A percentile compares a stretch with the other conserved stretches of the same genome.
Conservation (phyloP, 1,140 invertebrate species). For the Drosophila nigromelanica region DNA sequence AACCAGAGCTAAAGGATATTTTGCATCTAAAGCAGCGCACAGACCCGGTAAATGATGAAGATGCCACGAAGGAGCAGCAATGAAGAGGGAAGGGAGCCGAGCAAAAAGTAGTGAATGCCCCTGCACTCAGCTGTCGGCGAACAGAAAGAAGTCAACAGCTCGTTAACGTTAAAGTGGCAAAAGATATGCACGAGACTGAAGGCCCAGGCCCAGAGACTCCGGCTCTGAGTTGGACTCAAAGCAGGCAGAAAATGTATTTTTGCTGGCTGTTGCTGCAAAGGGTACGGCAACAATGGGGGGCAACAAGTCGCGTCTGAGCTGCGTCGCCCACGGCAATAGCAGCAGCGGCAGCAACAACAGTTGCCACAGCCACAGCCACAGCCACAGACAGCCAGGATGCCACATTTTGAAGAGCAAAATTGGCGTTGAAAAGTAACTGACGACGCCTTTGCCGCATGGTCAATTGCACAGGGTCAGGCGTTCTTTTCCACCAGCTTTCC, state of each 20-base stretch:
- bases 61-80: conserved; percentile 19
- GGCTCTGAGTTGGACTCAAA: conserved; percentile 14
- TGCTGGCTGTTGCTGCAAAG: conserved; percentile 44
- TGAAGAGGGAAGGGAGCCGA: background rate
- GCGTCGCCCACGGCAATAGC: conserved; percentile 72
- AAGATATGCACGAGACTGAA: conserved; percentile 63
- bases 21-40: conserved; percentile 20
- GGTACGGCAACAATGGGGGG: conserved; percentile 75
- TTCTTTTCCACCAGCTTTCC: conserved; percentile 11
- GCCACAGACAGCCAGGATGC: conserved; percentile 26
- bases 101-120: conserved; percentile 19
- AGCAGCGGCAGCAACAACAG: conserved; percentile 35
- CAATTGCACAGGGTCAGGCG: conserved; percentile 71
- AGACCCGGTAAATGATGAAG: conserved; percentile 42
- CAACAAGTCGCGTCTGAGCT: conserved; percentile 81
- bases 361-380: background rate
- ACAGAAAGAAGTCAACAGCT: conserved; percentile 82
- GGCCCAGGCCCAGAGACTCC: background rate
- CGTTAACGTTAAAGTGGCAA: conserved; percentile 83
- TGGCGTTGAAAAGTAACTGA: conserved; percentile 81
- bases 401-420: conserved; percentile 71
- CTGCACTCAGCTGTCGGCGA: conserved; percentile 66
- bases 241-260: conserved; percentile 8
- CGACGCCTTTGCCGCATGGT: conserved; percentile 56
- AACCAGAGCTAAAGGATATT: conserved; percentile 35